These are phyloP conservation scores for Agrotis exclamationis DNA, from an alignment of 2,888 invertebrate species.

Conservation along the genomic window DNA sequence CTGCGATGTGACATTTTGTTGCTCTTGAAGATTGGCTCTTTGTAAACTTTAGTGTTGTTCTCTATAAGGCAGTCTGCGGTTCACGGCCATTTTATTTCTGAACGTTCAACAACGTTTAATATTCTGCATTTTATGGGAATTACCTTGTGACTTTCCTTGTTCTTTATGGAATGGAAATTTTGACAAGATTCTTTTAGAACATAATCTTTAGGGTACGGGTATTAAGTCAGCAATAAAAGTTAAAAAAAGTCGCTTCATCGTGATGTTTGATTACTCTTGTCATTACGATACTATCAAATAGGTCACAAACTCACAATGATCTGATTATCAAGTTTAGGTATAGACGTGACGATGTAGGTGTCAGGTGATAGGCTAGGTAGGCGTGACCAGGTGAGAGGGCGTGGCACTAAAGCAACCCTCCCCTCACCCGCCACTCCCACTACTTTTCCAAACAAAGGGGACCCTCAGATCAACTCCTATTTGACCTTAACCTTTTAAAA, in stretches of 20 bases:
- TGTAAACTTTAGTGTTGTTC: constrained; percentile 25
- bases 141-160: constrained; percentile 18
- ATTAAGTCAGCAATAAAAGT: background rate
- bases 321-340: constrained; percentile 39
- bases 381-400: constrained; percentile 79
- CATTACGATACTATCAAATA: background rate
- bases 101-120: constrained; percentile 12
- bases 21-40: constrained; percentile 53
- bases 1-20: constrained; percentile 58
- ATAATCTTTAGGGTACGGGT: background rate
- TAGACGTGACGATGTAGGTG: constrained; percentile 39
- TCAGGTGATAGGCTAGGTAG: constrained; percentile 68
- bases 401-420: constrained; percentile 67
- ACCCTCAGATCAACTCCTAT: constrained; percentile 3
- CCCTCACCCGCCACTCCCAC: constrained; percentile 69
- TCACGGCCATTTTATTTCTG: constrained; percentile 39
- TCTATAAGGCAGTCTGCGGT: constrained; percentile 25
- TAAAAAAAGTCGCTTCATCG: background rate
- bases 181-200: background rate
- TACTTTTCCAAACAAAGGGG: constrained; percentile 43
- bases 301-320: constrained; percentile 11
- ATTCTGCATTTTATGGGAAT: constrained; percentile 30
- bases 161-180: constrained; percentile 1
- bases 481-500: constrained; percentile 3
- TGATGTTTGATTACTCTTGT: background rate